Evolutionary conservation across 2,888 invertebrate genomes (phyloP).

Genomic region (Cosmorhoe ocellata): DNA sequence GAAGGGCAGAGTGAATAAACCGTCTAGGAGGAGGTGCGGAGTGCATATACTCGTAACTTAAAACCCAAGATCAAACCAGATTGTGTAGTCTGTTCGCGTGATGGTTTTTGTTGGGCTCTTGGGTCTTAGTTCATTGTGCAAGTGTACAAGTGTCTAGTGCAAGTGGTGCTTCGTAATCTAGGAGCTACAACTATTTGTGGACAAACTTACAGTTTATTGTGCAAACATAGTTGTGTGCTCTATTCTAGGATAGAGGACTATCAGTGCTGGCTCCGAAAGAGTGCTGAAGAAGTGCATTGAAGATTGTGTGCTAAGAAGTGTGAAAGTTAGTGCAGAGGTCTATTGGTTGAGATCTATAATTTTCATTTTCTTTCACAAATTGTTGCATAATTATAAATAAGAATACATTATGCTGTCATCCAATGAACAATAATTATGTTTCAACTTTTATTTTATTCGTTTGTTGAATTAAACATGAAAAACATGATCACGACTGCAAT

Average conservation of each 20-base stretch:
- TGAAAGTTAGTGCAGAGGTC: constrained; percentile 73
- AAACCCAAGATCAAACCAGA: constrained; percentile 47
- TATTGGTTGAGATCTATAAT: constrained; percentile 74
- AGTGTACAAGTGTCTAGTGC: constrained; percentile 64
- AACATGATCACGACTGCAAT: too few species aligned
- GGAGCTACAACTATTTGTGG: constrained; percentile 69
- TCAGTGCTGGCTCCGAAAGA: constrained; percentile 59
- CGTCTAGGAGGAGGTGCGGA: constrained; percentile 31
- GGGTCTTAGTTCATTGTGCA: constrained; percentile 65
- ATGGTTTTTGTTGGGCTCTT: constrained; percentile 54
- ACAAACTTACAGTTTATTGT: constrained; percentile 68
- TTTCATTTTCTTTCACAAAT: neutral
- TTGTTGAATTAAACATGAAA: too few species aligned
- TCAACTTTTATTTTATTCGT: too few species aligned
- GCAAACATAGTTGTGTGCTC: constrained; percentile 70
- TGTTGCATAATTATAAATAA: too few species aligned
- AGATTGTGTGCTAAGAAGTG: constrained; percentile 77
- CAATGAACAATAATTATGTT: too few species aligned
- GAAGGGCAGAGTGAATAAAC: constrained; percentile 32
- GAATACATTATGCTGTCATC: too few species aligned
- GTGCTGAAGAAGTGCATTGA: constrained; percentile 74
- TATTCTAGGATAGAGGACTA: constrained; percentile 76
- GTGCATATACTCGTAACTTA: constrained; percentile 33
- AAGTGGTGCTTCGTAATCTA: constrained; percentile 64
- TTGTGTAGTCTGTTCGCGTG: constrained; percentile 26